Conservation (phyloP, 2,797 vertebrate species). For the Lagocephalus sceleratus region DNA sequence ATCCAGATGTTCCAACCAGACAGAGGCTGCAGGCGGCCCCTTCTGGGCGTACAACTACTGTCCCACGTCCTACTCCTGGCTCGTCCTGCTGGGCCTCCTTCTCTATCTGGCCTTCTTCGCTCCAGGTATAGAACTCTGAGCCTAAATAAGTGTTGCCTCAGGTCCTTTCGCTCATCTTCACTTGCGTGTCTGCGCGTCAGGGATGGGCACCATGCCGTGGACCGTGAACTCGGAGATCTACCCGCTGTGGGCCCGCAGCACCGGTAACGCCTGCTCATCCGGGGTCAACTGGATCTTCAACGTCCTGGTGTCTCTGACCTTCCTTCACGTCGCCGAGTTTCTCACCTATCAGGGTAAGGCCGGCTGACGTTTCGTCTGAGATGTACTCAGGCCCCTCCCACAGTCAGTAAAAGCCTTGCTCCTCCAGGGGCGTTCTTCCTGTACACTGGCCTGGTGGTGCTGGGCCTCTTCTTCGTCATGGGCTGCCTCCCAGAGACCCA, state of each 20-base stretch:
- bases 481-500: slow-evolving; percentile 94
- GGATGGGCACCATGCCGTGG: slow-evolving; percentile 99
- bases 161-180: neutral
- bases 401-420: neutral
- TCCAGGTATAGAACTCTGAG: slow-evolving; percentile 79
- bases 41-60: slow-evolving; percentile 98
- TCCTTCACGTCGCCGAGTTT: slow-evolving; percentile 88
- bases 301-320: slow-evolving; percentile 92
- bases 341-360: slow-evolving; percentile 91
- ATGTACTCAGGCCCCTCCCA: neutral
- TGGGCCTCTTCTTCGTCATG: slow-evolving; percentile 86
- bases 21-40: slow-evolving; percentile 58
- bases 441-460: slow-evolving; percentile 83
- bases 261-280: slow-evolving; percentile 93
- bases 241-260: slow-evolving; percentile 96
- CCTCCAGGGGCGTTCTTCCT: slow-evolving; percentile 91
- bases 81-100: slow-evolving; percentile 88
- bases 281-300: slow-evolving; percentile 96
- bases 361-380: neutral
- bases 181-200: slow-evolving; percentile 56
- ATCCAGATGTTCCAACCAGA: slow-evolving; percentile 87
- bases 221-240: slow-evolving; percentile 98
- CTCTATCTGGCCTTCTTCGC: slow-evolving; percentile 93
- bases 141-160: no score
- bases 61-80: slow-evolving; percentile 91